Conservation (phyloP, 92 coral and sea anemone species). For the Ricordea florida region DNA sequence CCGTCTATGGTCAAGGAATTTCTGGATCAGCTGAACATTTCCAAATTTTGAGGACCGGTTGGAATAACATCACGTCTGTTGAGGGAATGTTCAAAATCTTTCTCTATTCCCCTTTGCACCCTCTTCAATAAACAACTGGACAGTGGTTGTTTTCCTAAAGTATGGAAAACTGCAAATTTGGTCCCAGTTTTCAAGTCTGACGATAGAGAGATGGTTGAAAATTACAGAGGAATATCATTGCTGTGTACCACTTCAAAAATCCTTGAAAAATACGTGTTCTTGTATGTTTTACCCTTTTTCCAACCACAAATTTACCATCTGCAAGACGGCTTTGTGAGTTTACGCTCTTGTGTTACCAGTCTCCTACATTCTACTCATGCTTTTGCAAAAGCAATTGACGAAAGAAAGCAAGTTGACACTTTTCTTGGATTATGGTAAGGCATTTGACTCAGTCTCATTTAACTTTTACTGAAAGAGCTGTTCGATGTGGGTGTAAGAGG, state of each 20-base stretch:
- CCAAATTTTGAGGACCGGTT: slow-evolving; percentile 25
- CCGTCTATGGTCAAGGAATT: slow-evolving; percentile 15
- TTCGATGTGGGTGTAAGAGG: slow-evolving; percentile 23
- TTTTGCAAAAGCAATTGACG: too few species aligned
- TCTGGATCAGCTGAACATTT: slow-evolving; percentile 6
- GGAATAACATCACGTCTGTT: slow-evolving; percentile 27
- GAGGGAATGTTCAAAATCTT: slow-evolving; percentile 30
- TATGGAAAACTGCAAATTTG: slow-evolving; percentile 7
- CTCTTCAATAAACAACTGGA: neutral
- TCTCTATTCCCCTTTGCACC: slow-evolving; percentile 7
- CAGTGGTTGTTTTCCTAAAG: slow-evolving; percentile 21
- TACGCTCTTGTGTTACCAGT: neutral
- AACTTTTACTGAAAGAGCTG: slow-evolving; percentile 21
- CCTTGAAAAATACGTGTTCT: neutral
- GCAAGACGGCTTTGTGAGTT: neutral
- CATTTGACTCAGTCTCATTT: slow-evolving; percentile 21
- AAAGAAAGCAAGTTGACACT: slow-evolving; percentile 20
- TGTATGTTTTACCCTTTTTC: slow-evolving; percentile 5
- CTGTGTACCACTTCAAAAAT: neutral
- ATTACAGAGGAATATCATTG: neutral
- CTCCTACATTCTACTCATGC: neutral
- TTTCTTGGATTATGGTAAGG: slow-evolving; percentile 9
- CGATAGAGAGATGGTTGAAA: neutral
- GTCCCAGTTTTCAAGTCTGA: slow-evolving; percentile 8
- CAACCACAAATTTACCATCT: neutral